These are phyloP conservation scores for Amniataba percoides DNA, from an alignment of 2,797 vertebrate species.

Conservation along the genomic window DNA sequence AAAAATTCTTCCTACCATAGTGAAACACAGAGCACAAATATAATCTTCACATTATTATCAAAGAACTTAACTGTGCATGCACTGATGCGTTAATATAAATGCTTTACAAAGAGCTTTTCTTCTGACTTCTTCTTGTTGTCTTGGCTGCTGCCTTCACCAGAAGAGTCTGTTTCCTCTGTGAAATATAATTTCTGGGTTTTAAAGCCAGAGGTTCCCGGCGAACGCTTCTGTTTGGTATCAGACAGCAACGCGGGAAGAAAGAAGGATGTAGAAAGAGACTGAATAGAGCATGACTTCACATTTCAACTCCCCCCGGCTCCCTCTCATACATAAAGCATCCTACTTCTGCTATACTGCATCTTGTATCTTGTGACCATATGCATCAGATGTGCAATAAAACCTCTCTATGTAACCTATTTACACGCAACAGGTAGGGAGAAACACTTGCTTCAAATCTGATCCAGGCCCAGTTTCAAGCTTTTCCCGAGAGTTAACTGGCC, in stretches of 20 bases:
- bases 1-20: slow-evolving; percentile 73
- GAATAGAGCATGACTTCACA: slow-evolving; percentile 73
- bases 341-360: slow-evolving; percentile 52
- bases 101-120: slow-evolving; percentile 82
- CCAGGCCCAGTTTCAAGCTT: slow-evolving; percentile 35
- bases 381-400: slow-evolving; percentile 74
- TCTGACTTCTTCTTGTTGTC: slow-evolving; percentile 55
- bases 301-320: slow-evolving; percentile 45
- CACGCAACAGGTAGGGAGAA: slow-evolving; percentile 52
- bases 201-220: slow-evolving; percentile 40
- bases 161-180: slow-evolving; percentile 65
- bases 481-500: slow-evolving; percentile 39
- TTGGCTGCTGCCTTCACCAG: slow-evolving; percentile 54
- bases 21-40: slow-evolving; percentile 86
- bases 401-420: slow-evolving; percentile 68
- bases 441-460: slow-evolving; percentile 46
- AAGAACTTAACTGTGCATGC: slow-evolving; percentile 87
- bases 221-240: slow-evolving; percentile 44
- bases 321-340: slow-evolving; percentile 42
- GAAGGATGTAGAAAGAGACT: slow-evolving; percentile 71
- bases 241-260: slow-evolving; percentile 61
- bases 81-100: slow-evolving; percentile 85
- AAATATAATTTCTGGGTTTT: slow-evolving; percentile 53
- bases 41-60: slow-evolving; percentile 86
- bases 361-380: slow-evolving; percentile 48